These are phyloP conservation scores for Anser brachyrhynchus DNA, from an alignment of 2,113 vertebrate species.

Conservation along the genomic window DNA sequence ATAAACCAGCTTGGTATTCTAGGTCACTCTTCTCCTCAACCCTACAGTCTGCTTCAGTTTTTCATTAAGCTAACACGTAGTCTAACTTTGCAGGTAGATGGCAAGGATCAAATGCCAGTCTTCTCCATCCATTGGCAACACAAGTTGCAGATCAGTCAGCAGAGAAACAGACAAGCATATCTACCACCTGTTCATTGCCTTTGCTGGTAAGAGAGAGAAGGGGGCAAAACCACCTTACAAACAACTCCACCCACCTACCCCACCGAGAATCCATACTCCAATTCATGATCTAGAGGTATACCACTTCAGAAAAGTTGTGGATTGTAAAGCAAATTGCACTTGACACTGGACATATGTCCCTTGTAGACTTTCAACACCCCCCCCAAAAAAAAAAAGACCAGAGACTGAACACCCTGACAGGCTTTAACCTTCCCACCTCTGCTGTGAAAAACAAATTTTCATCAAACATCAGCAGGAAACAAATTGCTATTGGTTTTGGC, in stretches of 20 bases:
- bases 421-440: neutral
- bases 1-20: neutral
- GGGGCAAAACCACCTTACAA: neutral
- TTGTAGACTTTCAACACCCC: neutral
- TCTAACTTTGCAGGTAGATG: neutral
- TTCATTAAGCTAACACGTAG: neutral
- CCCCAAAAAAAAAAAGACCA: neutral
- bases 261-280: neutral
- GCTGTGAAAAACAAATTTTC: neutral
- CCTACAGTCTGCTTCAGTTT: neutral
- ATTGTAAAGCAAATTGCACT: neutral
- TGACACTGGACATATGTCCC: neutral
- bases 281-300: neutral
- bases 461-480: neutral
- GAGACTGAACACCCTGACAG: too few species aligned
- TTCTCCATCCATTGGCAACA: neutral
- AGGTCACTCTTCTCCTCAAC: neutral
- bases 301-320: neutral
- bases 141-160: neutral
- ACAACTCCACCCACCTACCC: neutral
- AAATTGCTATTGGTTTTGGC: neutral
- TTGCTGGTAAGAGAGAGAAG: neutral
- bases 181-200: neutral
- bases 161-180: neutral
- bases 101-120: neutral